Conservation (phyloP, 2,888 invertebrate genomes). For the Agonopterix subpropinquella region DNA sequence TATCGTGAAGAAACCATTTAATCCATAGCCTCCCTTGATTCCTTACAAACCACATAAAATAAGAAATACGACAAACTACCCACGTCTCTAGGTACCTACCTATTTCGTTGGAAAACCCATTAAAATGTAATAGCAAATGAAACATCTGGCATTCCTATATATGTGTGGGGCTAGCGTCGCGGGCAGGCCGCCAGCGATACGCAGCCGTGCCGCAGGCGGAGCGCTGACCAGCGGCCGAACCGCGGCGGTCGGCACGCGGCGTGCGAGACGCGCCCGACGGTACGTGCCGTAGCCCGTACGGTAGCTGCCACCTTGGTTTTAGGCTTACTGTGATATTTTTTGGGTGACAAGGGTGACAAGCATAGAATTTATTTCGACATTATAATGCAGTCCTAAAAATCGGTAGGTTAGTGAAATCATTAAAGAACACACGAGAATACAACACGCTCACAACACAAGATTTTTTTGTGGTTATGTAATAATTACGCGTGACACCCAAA, state of each 20-base stretch:
- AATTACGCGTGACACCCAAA: background rate
- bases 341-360: background rate
- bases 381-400: background rate
- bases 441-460: background rate
- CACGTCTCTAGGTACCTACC: too few species aligned
- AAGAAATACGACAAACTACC: too few species aligned
- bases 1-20: too few species aligned
- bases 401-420: too few species aligned
- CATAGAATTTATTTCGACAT: too few species aligned
- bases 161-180: conserved; percentile 31
- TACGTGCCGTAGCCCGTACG: conserved; percentile 7
- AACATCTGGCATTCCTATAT: conserved; percentile 47
- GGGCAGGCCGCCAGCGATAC: conserved; percentile 34
- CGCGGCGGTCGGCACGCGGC: conserved; percentile 18
- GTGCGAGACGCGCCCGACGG: conserved; percentile 16
- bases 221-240: conserved; percentile 26
- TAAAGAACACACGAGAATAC: too few species aligned
- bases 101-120: too few species aligned
- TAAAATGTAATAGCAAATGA: conserved; percentile 16
- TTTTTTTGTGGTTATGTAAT: background rate
- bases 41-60: too few species aligned
- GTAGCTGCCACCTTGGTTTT: background rate
- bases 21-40: too few species aligned
- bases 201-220: conserved; percentile 49
- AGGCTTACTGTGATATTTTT: background rate